Percentiles rank a stretch among this genome's conserved stretches.
Evolutionary conservation across 1,140 invertebrate genomes (phyloP).

Genomic region (Caerostris darwini): DNA sequence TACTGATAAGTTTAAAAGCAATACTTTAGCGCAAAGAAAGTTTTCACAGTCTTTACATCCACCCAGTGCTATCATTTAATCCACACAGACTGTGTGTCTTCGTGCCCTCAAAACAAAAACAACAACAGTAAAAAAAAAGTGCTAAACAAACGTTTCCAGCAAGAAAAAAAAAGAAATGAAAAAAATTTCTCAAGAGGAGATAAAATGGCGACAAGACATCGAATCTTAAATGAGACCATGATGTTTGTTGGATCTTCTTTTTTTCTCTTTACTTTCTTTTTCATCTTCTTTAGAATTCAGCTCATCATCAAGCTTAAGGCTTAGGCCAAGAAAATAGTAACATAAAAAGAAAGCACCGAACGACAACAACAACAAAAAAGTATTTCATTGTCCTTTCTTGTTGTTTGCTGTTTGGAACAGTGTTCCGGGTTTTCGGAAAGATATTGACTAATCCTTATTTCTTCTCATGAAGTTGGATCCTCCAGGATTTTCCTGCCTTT

Average conservation of each 20-base stretch:
- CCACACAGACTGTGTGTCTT: background rate
- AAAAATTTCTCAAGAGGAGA: background rate
- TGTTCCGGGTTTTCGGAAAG: too few relatives aligned
- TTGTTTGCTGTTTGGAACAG: too few relatives aligned
- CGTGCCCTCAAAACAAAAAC: background rate
- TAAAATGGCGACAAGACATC: background rate
- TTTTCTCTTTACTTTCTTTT: background rate
- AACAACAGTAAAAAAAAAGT: background rate
- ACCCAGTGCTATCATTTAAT: background rate
- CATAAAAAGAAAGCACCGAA: background rate
- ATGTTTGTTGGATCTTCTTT: background rate
- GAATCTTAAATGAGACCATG: conserved; percentile 11
- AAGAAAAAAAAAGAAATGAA: too few relatives aligned
- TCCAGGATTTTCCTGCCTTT: too few relatives aligned
- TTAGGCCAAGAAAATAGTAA: background rate
- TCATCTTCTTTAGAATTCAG: conserved; percentile 10
- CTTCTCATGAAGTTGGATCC: too few relatives aligned
- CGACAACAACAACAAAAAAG: too few relatives aligned
- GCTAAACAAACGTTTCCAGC: background rate
- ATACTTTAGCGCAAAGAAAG: too few relatives aligned
- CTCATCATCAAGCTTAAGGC: background rate
- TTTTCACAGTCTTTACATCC: background rate
- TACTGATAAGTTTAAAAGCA: too few relatives aligned
- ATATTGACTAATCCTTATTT: too few relatives aligned
- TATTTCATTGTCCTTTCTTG: too few relatives aligned